Percentiles rank a stretch among this genome's conserved stretches.
Evolutionary conservation across 2,113 vertebrate species (phyloP).

Genomic region (Scophthalmus maximus): DNA sequence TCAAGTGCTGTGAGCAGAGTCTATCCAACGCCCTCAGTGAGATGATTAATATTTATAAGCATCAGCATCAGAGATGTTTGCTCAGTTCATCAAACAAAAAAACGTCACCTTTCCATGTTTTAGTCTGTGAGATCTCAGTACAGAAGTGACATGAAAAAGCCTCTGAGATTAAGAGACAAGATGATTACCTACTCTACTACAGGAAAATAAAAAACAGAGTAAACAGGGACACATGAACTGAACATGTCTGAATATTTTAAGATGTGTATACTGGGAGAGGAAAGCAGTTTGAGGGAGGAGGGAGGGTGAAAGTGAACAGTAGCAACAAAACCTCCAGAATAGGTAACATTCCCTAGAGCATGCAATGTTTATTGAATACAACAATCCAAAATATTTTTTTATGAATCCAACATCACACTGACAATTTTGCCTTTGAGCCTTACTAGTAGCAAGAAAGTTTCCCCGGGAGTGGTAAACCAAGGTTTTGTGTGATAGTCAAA

Average conservation of each 20-base stretch:
- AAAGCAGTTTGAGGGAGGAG: neutral
- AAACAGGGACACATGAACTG: neutral
- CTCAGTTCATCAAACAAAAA: neutral
- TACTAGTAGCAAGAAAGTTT: neutral
- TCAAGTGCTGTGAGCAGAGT: conserved; percentile 23
- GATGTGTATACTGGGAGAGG: neutral
- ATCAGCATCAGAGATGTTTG: neutral
- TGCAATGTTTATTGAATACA: neutral
- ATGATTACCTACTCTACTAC: neutral
- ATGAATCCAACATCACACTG: neutral
- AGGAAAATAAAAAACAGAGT: neutral
- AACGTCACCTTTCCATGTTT: neutral
- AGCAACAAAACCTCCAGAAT: conserved; percentile 2
- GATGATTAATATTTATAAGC: conserved; percentile 32
- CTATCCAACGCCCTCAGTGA: conserved; percentile 15
- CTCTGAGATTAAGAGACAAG: conserved; percentile 9
- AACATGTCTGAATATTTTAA: conserved; percentile 22
- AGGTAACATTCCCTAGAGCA: neutral
- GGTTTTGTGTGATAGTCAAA: neutral
- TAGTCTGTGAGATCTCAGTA: conserved; percentile 1
- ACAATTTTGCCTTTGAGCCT: neutral
- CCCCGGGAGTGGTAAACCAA: neutral
- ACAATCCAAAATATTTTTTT: neutral
- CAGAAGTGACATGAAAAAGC: too few species aligned
- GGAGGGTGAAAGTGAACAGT: neutral